Evolutionary conservation across 92 coral and sea anemone genomes (phyloP), one percentile per base, ranked within the genome.

Genomic region (Ricordea florida): DNA sequence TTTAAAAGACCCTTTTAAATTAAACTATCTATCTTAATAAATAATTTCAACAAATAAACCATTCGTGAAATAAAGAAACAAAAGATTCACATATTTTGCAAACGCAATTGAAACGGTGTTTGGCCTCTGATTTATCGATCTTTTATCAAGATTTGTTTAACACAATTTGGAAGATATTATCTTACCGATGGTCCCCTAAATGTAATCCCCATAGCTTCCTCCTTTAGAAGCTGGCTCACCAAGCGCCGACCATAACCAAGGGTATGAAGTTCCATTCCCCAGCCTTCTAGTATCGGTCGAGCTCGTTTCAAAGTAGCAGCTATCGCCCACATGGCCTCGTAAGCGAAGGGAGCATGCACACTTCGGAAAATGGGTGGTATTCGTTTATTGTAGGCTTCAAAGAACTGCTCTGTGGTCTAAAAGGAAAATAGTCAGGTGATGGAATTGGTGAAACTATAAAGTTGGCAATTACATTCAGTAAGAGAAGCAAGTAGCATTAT

Each of bases 251-350:
- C 64, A 55, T 84, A 84, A 27, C 34, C 82, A 6, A 84, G 76
- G 28, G 61, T 43, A 25, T 68, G 42, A 35, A 84, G 48, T 7
- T 40, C 22, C 63, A 74, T 58, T 5, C 72, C 64, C 75, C 72
- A 65, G 2, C 8, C 70, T 0, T 24, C 45, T 17, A 92, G 75
- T 16, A 36, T 37, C 10, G 74, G 62, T 7, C 83, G 80, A 18
- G 96, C 84, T 22, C 87, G 82, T 40, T 92, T 66, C 20, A 96
- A 66, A 16, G 88, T 92, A 22, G 84, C 74, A 18, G 97, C 97
- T 29, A 96, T 83, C 7, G 99, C 87, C 89, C 97, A 96, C 36
- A 96, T 89, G 10, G 99, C 99, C 10, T 92, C 99, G 49, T 96
- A 92, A 17, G 80, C 90, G 40, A 85, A 79, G 38, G 86, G 79